Percentiles rank a stretch among this genome's conserved stretches.
Evolutionary conservation across 2,113 vertebrate genomes (phyloP).

Genomic region (Notechis scutatus): DNA sequence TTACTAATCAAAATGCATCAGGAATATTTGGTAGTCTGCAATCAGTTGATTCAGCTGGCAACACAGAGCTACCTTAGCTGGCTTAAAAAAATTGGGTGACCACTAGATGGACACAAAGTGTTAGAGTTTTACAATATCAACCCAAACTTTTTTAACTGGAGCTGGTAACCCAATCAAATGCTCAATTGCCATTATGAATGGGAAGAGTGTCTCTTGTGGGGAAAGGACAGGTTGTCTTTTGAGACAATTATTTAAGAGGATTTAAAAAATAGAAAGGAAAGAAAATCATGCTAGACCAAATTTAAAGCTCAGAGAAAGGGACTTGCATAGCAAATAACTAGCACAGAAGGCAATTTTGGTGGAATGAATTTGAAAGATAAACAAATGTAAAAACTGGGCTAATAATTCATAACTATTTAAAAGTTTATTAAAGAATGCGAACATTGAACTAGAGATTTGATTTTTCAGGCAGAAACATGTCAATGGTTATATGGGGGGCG

Average conservation of each 20-base stretch:
- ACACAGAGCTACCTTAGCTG: neutral
- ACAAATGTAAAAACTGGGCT: neutral
- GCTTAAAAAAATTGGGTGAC: neutral
- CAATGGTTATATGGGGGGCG: neutral
- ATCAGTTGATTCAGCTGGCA: neutral
- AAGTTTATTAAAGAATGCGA: neutral
- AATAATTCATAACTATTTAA: neutral
- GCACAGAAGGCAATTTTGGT: neutral
- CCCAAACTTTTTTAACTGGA: neutral
- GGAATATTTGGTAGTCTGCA: neutral
- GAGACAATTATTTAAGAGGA: neutral
- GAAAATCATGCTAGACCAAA: neutral
- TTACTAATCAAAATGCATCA: neutral
- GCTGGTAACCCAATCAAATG: neutral
- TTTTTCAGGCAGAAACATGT: neutral
- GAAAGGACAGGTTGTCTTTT: neutral
- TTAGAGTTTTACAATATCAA: neutral
- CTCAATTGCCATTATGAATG: neutral
- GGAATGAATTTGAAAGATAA: neutral
- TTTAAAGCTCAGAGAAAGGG: neutral
- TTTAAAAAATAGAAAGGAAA: neutral
- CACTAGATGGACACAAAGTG: neutral
- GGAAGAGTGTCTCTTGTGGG: neutral
- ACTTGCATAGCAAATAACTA: neutral
- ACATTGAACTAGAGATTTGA: neutral